Conservation (phyloP, 2,113 vertebrate genomes). For the Rhipidura dahli region DNA sequence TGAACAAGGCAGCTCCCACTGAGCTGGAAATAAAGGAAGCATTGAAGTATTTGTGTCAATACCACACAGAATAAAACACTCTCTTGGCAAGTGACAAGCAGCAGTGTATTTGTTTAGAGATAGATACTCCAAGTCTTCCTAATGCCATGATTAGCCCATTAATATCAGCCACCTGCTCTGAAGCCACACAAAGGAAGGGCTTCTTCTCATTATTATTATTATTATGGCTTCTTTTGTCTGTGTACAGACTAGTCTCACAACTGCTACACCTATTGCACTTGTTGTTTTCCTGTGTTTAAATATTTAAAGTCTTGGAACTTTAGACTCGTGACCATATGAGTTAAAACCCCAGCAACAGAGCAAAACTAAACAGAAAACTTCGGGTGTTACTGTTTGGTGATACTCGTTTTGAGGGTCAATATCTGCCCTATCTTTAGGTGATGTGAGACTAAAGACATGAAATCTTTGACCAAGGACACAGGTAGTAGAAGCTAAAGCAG, state of each 20-base stretch:
- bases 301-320: background rate
- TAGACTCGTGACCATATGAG: fast-evolving
- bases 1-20: background rate
- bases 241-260: background rate
- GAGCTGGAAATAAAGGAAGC: background rate
- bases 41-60: background rate
- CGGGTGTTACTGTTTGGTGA: background rate
- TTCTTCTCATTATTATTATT: background rate
- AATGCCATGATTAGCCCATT: background rate
- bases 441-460: background rate
- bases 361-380: background rate
- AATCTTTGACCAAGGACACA: background rate
- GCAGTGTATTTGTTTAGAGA: background rate
- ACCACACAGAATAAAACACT: background rate
- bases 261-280: background rate
- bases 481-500: background rate
- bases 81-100: background rate
- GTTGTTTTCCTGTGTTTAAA: background rate
- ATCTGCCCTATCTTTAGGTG: background rate
- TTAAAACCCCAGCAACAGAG: background rate
- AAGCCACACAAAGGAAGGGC: background rate
- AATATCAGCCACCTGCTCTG: background rate
- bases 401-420: background rate
- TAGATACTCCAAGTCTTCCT: background rate
- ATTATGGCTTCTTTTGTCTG: background rate